phyloP scores from a whole-genome alignment of 2,113 vertebrate species.

The Cephalopterus ornatus region DNA sequence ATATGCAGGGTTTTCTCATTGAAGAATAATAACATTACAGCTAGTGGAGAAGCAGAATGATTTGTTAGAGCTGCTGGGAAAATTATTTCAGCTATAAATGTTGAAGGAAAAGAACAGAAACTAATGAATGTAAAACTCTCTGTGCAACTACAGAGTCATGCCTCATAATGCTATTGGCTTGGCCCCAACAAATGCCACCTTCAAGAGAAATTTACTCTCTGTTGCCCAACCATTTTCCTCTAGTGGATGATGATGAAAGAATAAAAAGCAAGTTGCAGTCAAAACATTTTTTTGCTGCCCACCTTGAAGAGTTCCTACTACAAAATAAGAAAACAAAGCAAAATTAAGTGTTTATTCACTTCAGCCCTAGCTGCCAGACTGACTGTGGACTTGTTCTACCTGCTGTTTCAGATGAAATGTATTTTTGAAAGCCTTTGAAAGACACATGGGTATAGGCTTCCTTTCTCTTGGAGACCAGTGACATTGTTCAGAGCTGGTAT shows the following conservation, averaged over 20 bases:
- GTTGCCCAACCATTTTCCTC: background rate
- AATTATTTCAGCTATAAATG: background rate
- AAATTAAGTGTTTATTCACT: background rate
- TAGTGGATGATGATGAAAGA: background rate
- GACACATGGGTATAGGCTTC: background rate
- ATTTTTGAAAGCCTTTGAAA: background rate
- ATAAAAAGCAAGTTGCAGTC: background rate
- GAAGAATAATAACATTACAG: background rate
- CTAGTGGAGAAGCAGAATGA: background rate
- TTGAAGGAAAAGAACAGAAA: background rate
- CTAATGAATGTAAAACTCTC: background rate
- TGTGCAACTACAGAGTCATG: background rate
- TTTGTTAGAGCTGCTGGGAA: conserved; percentile 5
- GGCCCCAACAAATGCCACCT: background rate
- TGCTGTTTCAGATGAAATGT: background rate
- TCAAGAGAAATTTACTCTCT: background rate
- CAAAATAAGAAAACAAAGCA: background rate
- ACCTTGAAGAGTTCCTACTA: background rate
- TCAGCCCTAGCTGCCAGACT: background rate
- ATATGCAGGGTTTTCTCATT: background rate
- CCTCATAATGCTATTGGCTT: background rate
- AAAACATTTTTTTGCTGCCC: background rate
- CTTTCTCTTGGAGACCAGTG: background rate
- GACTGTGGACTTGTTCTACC: background rate
- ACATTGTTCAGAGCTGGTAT: background rate